Evolutionary conservation across 1,140 invertebrate genomes (phyloP).

Genomic region (Lineus longissimus): DNA sequence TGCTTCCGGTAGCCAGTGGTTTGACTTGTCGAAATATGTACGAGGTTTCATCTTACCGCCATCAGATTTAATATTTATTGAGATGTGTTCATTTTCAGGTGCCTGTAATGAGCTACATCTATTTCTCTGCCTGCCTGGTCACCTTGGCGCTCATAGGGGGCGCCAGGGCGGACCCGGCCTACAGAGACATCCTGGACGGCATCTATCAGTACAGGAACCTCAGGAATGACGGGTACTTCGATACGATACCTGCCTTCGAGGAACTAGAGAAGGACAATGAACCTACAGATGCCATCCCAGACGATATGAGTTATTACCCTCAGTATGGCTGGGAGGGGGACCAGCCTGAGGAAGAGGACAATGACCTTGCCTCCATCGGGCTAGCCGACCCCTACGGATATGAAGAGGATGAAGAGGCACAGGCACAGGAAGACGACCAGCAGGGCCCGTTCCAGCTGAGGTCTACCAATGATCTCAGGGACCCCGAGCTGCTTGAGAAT

Average conservation of each 20-base stretch:
- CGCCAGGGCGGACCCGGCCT: no score
- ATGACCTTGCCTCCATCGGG: background rate
- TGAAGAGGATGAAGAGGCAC: background rate
- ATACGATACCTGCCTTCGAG: background rate
- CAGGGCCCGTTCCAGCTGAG: background rate
- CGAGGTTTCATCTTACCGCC: no score
- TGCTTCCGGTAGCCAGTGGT: no score
- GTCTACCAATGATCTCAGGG: constrained; percentile 59
- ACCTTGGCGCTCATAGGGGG: no score
- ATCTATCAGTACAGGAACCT: background rate
- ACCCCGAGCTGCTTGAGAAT: constrained; percentile 86
- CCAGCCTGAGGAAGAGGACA: background rate
- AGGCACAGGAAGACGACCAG: background rate
- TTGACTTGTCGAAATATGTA: no score
- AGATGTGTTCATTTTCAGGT: no score
- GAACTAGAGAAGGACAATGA: background rate
- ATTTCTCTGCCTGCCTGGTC: no score
- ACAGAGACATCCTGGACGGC: no score
- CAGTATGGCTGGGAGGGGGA: background rate
- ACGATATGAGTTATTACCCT: background rate
- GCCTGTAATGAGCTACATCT: no score
- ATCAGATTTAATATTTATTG: no score
- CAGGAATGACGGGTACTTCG: background rate
- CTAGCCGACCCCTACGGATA: background rate
- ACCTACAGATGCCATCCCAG: background rate